Base-by-base conservation (phyloP, 2,113 vertebrate genomes). In the Podilymbus podiceps region DNA sequence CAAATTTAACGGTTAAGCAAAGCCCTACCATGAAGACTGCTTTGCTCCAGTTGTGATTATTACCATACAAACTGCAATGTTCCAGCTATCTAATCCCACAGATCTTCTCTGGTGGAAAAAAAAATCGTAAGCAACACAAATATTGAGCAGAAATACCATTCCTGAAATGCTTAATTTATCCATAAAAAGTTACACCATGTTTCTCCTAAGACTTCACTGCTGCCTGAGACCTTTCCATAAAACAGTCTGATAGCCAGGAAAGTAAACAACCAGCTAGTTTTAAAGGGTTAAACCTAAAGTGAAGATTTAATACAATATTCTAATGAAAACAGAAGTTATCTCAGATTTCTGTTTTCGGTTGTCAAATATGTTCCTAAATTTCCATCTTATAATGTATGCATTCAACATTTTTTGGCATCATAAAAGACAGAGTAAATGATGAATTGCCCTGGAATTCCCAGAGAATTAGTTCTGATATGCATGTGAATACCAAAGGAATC, bases 401-500 rank as follows among this genome's bases (percentile, higher is more conserved):
- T 30, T 66, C 64, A 93, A 85, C 52, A 92, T 64, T 85, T 96
- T 94, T 89, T 91, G 77, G 68, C 79, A 91, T 92, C 80, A 93
- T 69, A 88, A 85, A 93, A 85, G 60, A 93, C 23, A 72, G 66
- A 68, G 21, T 46, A 95, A 90, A 75, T 92, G 91, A 97, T 92
- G 59, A 93, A 97, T 94, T 95, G 74, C 73, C 59, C 80, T 76
- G 73, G 92, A 95, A 97, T 94, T 97, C 92, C 87, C 76, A 85
- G 31, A 75, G 87, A 97, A 97, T 97, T 96, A 95, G 74, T 91
- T 94, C 66, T 66, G 74, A 95, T 95, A 88, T 79, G 91, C 88
- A 96, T 92, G 80, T 92, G 91, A 97, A 95, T 96, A 95, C 80
- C 59, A 74, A 69, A 92, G 86, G 80, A 94, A 97, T 95, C 95